Evolutionary conservation across 2,888 invertebrate genomes (phyloP).

Genomic region (Drosophila kanekoi): DNA sequence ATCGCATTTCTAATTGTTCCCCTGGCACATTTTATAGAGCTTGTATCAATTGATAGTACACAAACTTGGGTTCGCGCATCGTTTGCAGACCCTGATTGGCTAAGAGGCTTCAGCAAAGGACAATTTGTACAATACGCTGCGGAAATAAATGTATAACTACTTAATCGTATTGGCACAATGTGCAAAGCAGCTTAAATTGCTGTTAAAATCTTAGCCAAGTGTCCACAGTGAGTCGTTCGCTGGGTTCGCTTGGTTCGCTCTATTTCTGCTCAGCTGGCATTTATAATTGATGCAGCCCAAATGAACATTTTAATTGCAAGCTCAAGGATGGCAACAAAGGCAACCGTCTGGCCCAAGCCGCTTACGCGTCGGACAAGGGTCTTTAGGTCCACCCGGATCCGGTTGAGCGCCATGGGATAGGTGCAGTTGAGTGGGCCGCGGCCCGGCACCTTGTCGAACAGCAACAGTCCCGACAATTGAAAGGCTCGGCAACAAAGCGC

Average conservation of each 20-base stretch:
- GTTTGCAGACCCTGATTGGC: not conserved
- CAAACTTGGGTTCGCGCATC: not conserved
- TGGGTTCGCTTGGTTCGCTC: slow-evolving; percentile 17
- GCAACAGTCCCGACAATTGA: slow-evolving; percentile 43
- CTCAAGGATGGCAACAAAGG: slow-evolving; percentile 32
- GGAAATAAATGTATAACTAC: not conserved
- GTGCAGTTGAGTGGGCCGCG: slow-evolving; percentile 17
- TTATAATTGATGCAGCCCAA: slow-evolving; percentile 50
- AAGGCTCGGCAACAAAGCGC: slow-evolving; percentile 14
- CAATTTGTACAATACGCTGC: not conserved
- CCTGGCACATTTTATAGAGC: slow-evolving; percentile 1
- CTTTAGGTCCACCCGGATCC: not conserved
- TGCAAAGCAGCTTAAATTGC: slow-evolving; percentile 22
- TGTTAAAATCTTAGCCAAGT: slow-evolving; percentile 11
- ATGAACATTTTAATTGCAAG: slow-evolving; percentile 66
- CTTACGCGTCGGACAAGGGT: slow-evolving; percentile 29
- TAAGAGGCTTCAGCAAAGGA: not conserved
- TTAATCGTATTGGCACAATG: slow-evolving; percentile 5
- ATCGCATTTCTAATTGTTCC: not conserved
- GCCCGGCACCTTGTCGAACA: slow-evolving; percentile 31
- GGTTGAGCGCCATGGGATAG: slow-evolving; percentile 1
- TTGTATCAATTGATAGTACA: not conserved
- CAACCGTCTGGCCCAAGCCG: slow-evolving; percentile 45
- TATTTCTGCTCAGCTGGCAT: slow-evolving; percentile 17
- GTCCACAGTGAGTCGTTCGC: slow-evolving; percentile 14